phyloP scores from a whole-genome alignment of 2,113 vertebrate genomes.

The Sminthopsis crassicaudata region DNA sequence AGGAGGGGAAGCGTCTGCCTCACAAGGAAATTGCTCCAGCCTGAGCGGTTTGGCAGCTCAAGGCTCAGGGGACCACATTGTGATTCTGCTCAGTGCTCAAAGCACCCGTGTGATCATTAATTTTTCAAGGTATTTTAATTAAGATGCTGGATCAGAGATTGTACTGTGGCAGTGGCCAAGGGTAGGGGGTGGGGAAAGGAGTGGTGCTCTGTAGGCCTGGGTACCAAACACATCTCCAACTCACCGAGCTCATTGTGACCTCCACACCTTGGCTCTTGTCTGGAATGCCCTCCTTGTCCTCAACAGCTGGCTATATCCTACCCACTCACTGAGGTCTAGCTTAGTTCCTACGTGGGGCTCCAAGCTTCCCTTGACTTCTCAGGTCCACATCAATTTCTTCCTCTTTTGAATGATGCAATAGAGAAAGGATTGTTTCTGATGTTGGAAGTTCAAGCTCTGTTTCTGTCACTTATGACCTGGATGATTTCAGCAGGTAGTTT shows the following conservation, averaged over 20 bases:
- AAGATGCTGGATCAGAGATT: background rate
- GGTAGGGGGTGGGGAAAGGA: background rate
- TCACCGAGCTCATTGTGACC: background rate
- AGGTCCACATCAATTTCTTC: background rate
- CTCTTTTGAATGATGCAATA: background rate
- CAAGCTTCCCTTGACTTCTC: background rate
- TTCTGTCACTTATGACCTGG: background rate
- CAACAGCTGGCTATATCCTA: background rate
- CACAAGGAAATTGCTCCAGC: slow-evolving; percentile 5
- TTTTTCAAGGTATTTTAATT: background rate
- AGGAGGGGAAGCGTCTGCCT: background rate
- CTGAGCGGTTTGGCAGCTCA: background rate
- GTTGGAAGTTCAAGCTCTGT: background rate
- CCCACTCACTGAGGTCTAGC: background rate
- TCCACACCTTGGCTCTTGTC: background rate
- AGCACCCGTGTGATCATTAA: background rate
- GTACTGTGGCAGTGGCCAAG: background rate
- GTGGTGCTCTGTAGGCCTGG: background rate
- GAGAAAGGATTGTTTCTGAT: background rate
- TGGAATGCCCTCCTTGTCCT: background rate
- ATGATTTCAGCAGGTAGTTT: background rate
- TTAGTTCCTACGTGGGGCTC: too few species aligned
- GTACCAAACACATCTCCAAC: background rate
- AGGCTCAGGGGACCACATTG: background rate
- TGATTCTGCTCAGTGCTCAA: background rate